phyloP scores from a whole-genome alignment of 2,888 invertebrate species.

The Brenthis ino region DNA sequence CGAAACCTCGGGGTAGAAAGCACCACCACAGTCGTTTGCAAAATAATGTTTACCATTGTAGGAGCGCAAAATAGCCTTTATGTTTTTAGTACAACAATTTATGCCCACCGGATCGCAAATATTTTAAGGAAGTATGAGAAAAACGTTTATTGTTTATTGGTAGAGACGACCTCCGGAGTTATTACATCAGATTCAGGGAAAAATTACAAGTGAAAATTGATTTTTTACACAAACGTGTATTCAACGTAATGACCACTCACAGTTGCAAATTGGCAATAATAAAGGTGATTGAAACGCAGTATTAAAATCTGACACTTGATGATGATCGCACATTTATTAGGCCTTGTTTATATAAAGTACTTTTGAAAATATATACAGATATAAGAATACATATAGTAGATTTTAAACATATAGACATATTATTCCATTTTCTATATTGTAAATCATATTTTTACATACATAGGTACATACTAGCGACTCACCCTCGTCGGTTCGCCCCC shows the following conservation, averaged over 20 bases:
- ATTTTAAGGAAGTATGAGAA: conserved; percentile 44
- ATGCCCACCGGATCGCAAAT: neutral
- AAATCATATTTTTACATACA: too few species aligned
- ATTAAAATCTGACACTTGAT: conserved; percentile 22
- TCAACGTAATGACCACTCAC: conserved; percentile 26
- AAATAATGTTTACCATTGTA: conserved; percentile 42
- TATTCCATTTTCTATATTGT: too few species aligned
- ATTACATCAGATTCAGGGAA: conserved; percentile 58
- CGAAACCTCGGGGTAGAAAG: conserved; percentile 51
- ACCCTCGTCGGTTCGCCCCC: too few species aligned
- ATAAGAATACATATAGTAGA: too few species aligned
- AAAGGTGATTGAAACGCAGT: conserved; percentile 22
- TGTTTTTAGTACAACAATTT: neutral
- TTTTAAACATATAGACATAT: too few species aligned
- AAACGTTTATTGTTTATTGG: conserved; percentile 75
- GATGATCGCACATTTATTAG: conserved; percentile 10
- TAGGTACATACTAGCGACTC: too few species aligned
- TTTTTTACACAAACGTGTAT: conserved; percentile 39
- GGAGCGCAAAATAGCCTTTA: conserved; percentile 42
- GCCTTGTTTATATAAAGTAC: neutral
- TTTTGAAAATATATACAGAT: too few species aligned
- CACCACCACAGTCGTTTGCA: conserved; percentile 53
- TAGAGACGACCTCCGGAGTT: conserved; percentile 61
- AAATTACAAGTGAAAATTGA: conserved; percentile 69
- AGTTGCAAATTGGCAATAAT: conserved; percentile 31